phyloP scores from a whole-genome alignment of 2,113 vertebrate genomes.

The Notechis scutatus region DNA sequence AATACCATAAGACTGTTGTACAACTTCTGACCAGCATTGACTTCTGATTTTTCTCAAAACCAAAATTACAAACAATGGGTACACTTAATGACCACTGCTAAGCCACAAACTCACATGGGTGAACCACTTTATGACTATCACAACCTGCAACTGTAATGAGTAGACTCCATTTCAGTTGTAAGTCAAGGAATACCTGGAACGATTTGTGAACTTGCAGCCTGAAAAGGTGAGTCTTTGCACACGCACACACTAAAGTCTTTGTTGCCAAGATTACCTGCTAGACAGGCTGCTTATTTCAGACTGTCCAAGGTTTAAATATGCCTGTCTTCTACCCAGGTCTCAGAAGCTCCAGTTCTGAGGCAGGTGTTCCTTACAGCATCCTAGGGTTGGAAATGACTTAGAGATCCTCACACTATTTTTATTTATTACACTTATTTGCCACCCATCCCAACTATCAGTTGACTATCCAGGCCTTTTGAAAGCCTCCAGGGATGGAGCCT shows the following conservation, averaged over 20 bases:
- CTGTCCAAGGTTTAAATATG: background rate
- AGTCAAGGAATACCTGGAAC: background rate
- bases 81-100: too few species aligned
- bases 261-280: background rate
- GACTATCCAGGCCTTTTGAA: background rate
- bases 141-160: too few species aligned
- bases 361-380: background rate
- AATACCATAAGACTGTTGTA: too few species aligned
- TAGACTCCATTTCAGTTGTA: too few species aligned
- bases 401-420: background rate
- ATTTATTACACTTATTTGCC: too few species aligned
- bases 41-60: too few species aligned
- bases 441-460: too few species aligned
- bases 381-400: background rate
- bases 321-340: background rate
- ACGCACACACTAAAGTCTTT: background rate
- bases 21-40: too few species aligned
- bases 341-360: background rate
- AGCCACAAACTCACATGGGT: too few species aligned
- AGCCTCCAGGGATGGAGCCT: background rate
- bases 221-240: background rate
- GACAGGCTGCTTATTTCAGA: background rate
- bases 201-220: background rate
- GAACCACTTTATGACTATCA: too few species aligned
- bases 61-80: too few species aligned